Evolutionary conservation across 2,113 vertebrate species (phyloP).

Genomic region (Apodemus sylvaticus): DNA sequence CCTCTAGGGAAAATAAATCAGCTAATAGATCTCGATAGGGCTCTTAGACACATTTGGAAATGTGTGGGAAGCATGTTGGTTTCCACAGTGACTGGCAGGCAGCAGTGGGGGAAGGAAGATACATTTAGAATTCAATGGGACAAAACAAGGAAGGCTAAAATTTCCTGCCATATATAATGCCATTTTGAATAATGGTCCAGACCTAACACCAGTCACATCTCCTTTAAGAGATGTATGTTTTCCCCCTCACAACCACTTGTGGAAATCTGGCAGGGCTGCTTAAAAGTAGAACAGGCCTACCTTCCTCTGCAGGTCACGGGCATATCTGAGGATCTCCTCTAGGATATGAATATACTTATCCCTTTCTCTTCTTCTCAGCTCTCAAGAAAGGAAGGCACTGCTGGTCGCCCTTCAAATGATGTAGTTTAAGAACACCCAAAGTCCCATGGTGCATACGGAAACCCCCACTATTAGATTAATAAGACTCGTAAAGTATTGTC

Average conservation of each 20-base stretch:
- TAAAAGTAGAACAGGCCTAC: neutral
- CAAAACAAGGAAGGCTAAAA: neutral
- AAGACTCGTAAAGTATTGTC: neutral
- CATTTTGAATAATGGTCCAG: neutral
- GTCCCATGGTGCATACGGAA: neutral
- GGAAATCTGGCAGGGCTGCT: neutral
- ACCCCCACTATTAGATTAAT: neutral
- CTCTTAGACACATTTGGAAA: constrained; percentile 6
- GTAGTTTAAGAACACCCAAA: neutral
- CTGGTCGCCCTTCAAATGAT: neutral
- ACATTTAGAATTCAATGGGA: constrained; percentile 3
- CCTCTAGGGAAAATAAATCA: no score
- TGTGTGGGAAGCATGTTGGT: neutral
- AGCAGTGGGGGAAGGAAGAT: neutral
- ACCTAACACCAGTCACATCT: neutral
- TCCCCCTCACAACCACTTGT: neutral
- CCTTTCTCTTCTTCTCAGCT: neutral
- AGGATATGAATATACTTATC: neutral
- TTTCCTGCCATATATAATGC: neutral
- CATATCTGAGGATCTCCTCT: neutral
- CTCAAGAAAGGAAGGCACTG: neutral
- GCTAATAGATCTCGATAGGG: neutral
- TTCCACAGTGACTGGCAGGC: constrained; percentile 2
- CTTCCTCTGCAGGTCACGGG: neutral
- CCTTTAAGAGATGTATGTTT: neutral